These are phyloP conservation scores for Holacanthella duospinosa DNA, from an alignment of 2,888 invertebrate genomes.

Conservation along the genomic window DNA sequence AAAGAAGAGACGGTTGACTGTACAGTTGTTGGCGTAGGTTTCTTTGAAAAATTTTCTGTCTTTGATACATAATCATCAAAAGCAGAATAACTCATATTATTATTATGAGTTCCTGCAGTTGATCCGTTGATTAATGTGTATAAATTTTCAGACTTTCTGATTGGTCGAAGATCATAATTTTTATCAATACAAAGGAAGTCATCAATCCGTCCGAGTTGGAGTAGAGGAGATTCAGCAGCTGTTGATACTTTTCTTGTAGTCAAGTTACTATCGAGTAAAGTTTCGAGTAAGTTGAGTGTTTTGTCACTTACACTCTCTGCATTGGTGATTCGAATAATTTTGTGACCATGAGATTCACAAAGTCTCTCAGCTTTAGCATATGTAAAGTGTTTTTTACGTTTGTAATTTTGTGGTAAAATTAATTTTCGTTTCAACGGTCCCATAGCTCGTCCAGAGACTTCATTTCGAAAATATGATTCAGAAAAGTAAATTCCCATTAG, in stretches of 20 bases:
- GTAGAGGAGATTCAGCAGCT: too few species aligned
- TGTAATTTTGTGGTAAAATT: not conserved
- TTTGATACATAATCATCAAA: too few species aligned
- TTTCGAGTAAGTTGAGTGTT: not conserved
- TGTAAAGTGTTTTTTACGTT: not conserved
- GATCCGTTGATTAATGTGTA: too few species aligned
- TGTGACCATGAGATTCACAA: not conserved
- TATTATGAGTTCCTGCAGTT: too few species aligned
- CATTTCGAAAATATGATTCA: conserved; percentile 10
- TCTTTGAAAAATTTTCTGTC: too few species aligned
- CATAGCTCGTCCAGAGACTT: not conserved
- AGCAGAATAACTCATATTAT: too few species aligned
- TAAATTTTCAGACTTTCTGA: too few species aligned
- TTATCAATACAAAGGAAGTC: not conserved
- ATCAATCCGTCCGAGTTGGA: not conserved
- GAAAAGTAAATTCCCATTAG: conserved; percentile 24
- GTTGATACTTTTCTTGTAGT: not conserved
- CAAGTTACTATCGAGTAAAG: not conserved
- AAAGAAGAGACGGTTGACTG: too few species aligned
- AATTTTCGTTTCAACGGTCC: not conserved
- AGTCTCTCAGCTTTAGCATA: not conserved
- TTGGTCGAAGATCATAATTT: too few species aligned
- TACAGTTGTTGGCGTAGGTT: too few species aligned
- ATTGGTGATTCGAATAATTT: not conserved
- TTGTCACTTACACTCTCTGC: not conserved